These are phyloP conservation scores for Diuraphis noxia DNA, from an alignment of 1,140 invertebrate species.

Conservation along the genomic window DNA sequence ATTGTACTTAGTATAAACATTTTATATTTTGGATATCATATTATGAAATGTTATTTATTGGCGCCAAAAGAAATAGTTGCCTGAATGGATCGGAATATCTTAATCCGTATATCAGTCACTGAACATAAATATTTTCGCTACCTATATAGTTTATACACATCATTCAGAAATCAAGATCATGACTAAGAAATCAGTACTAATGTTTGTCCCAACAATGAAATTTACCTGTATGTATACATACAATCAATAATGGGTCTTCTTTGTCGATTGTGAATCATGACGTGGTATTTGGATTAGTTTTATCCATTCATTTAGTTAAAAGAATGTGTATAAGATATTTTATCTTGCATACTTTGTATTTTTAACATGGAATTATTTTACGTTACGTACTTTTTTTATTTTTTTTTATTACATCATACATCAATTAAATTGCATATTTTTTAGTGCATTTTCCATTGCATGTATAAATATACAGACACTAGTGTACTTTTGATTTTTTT, in stretches of 20 bases:
- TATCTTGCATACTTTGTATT: background rate
- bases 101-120: background rate
- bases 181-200: background rate
- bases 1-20: background rate
- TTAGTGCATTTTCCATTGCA: background rate
- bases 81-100: background rate
- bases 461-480: background rate
- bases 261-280: background rate
- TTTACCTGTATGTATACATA: background rate
- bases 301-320: background rate
- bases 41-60: background rate
- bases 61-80: background rate
- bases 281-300: constrained; percentile 8
- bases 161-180: background rate
- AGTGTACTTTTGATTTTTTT: background rate
- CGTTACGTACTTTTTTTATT: background rate
- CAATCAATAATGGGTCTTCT: background rate
- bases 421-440: background rate
- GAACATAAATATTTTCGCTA: background rate
- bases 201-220: background rate
- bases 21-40: background rate
- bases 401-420: background rate
- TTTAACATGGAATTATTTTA: background rate
- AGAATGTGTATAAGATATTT: background rate
- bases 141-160: background rate